Percentiles rank a stretch among this genome's conserved stretches.
phyloP scores from a whole-genome alignment of 64 coral and sea anemone species.

The Pocillopora damicornis region DNA sequence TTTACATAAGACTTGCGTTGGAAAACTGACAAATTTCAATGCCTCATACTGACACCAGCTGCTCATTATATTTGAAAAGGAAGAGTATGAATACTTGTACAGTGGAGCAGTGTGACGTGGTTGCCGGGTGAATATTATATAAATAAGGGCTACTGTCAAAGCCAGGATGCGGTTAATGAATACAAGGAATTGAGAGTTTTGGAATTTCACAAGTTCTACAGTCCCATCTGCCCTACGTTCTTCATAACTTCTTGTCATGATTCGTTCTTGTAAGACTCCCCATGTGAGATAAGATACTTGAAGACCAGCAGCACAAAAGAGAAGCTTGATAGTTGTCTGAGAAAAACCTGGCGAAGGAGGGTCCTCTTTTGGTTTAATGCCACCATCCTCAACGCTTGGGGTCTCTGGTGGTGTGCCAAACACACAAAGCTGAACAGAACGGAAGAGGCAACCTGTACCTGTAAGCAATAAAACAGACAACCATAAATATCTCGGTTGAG shows the following conservation, averaged over 20 bases:
- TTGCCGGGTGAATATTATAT: constrained; percentile 67
- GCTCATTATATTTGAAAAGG: constrained; percentile 94
- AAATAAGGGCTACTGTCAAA: constrained; percentile 55
- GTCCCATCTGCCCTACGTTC: constrained; percentile 70
- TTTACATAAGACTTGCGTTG: constrained; percentile 88
- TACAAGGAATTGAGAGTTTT: constrained; percentile 91
- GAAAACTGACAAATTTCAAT: constrained; percentile 94
- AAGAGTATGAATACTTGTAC: constrained; percentile 92
- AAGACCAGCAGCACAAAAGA: constrained; percentile 49
- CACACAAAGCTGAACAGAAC: constrained; percentile 57
- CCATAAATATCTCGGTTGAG: background rate
- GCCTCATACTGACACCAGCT: constrained; percentile 99
- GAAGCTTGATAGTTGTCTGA: constrained; percentile 46
- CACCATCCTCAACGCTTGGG: constrained; percentile 53
- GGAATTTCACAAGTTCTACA: constrained; percentile 59
- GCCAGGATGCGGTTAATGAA: constrained; percentile 87
- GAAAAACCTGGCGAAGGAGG: constrained; percentile 22
- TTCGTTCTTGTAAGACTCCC: constrained; percentile 94
- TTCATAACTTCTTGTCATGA: constrained; percentile 80
- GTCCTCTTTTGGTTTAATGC: constrained; percentile 15
- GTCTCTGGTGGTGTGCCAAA: constrained; percentile 53
- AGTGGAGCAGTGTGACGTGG: constrained; percentile 89
- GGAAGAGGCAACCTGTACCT: constrained; percentile 56
- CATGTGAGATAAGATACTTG: constrained; percentile 85
- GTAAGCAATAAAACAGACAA: background rate